Evolutionary conservation across 2,888 invertebrate species (phyloP).

Genomic region (Drosophila monieri): DNA sequence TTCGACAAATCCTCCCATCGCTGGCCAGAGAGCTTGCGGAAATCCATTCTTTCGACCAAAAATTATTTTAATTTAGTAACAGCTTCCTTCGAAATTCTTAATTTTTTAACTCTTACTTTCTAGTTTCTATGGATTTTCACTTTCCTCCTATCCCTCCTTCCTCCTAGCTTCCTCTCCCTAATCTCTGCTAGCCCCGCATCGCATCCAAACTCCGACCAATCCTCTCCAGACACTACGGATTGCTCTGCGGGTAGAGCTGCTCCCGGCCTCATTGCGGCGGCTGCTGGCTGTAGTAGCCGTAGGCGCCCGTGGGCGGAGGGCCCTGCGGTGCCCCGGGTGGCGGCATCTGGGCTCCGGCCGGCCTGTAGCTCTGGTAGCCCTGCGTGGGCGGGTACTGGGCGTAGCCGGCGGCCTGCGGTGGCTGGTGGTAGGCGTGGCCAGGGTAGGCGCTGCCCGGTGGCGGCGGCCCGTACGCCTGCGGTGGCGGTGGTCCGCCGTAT

Average conservation of each 20-base stretch:
- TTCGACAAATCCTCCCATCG: neutral
- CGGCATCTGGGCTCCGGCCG: conserved; percentile 86
- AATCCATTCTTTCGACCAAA: neutral
- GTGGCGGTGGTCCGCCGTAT: conserved; percentile 81
- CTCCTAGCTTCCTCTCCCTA: neutral
- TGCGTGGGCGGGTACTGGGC: conserved; percentile 87
- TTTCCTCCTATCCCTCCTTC: neutral
- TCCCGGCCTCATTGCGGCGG: conserved; percentile 85
- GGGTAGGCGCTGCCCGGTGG: conserved; percentile 85
- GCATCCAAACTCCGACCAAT: neutral
- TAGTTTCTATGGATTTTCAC: neutral
- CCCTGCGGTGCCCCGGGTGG: conserved; percentile 84
- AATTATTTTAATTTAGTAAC: neutral
- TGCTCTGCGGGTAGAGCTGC: conserved; percentile 23
- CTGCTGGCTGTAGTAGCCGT: conserved; percentile 92
- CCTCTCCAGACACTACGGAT: conserved; percentile 2
- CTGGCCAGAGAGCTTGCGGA: neutral
- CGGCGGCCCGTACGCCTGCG: conserved; percentile 82
- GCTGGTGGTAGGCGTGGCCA: conserved; percentile 85
- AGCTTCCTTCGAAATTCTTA: neutral
- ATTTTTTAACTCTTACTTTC: neutral
- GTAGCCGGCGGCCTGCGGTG: conserved; percentile 85
- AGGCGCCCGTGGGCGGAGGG: conserved; percentile 88
- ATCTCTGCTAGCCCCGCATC: neutral
- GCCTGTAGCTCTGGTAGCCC: conserved; percentile 88